Conservation (phyloP, 2,113 vertebrate genomes). For the Paralichthys olivaceus region DNA sequence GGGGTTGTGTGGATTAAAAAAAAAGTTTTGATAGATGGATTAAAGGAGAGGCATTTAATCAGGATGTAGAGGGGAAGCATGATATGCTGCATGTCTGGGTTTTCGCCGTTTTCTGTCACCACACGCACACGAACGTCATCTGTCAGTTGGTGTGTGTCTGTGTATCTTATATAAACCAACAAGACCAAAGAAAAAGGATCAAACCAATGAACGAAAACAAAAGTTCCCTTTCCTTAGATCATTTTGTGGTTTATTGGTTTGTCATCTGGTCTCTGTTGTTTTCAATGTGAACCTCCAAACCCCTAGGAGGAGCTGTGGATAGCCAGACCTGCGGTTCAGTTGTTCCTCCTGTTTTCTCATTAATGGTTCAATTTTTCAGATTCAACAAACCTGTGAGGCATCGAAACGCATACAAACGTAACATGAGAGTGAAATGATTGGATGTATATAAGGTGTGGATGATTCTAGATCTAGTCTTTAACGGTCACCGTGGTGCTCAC, state of each 20-base stretch:
- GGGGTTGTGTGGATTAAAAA: conserved; percentile 7
- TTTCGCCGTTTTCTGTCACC: conserved; percentile 58
- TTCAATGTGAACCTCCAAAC: conserved; percentile 79
- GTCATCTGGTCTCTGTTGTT: conserved; percentile 67
- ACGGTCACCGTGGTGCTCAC: conserved; percentile 35
- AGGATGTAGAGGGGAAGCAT: conserved; percentile 53
- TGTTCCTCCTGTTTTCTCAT: conserved; percentile 19
- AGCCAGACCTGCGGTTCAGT: conserved; percentile 36
- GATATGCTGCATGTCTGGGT: conserved; percentile 72
- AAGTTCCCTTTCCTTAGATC: conserved; percentile 12
- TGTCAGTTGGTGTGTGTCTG: conserved; percentile 60
- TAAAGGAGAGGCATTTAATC: conserved; percentile 26
- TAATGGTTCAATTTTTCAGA: neutral
- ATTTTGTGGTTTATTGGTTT: conserved; percentile 74
- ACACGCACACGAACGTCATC: conserved; percentile 54
- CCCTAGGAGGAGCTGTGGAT: conserved; percentile 74
- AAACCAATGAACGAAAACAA: conserved; percentile 72
- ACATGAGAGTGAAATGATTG: neutral
- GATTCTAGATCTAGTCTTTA: neutral
- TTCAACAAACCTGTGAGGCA: conserved; percentile 40
- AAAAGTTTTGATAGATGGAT: conserved; percentile 27
- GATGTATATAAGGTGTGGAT: neutral
- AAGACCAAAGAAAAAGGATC: conserved; percentile 57
- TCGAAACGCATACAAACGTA: neutral
- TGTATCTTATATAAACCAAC: conserved; percentile 48